These are phyloP conservation scores for Rousettus madagascariensis DNA, from an alignment of 2,797 vertebrate species.

Conservation along the genomic window DNA sequence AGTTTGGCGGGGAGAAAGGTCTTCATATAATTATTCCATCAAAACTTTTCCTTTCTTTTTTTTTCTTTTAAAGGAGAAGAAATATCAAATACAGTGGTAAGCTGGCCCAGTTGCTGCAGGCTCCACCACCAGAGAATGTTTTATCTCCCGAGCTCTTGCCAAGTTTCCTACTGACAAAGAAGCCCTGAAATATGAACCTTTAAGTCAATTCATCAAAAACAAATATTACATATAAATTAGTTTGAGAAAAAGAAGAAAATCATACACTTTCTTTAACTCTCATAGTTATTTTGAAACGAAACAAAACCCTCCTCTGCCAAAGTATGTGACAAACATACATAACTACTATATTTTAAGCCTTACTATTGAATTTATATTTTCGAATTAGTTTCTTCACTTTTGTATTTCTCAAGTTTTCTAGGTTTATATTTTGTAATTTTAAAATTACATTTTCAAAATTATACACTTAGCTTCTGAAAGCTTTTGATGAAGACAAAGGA, in stretches of 20 bases:
- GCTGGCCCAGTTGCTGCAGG: background rate
- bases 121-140: background rate
- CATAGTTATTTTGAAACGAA: constrained; percentile 74
- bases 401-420: background rate
- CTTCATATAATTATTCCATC: constrained; percentile 45
- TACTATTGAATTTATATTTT: constrained; percentile 20
- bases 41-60: background rate
- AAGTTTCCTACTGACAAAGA: constrained; percentile 68
- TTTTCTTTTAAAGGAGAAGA: constrained; percentile 26
- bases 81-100: background rate
- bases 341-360: background rate
- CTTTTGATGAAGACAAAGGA: constrained; percentile 33
- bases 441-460: background rate
- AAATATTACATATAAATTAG: constrained; percentile 76
- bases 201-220: constrained; percentile 69
- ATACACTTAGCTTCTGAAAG: background rate
- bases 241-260: constrained; percentile 62
- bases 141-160: constrained; percentile 56
- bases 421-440: background rate
- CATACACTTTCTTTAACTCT: constrained; percentile 58
- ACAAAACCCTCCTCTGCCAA: constrained; percentile 46
- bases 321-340: constrained; percentile 12
- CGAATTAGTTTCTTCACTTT: constrained; percentile 39
- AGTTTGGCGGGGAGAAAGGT: background rate
- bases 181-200: constrained; percentile 62